Evolutionary conservation across 2,888 invertebrate species (phyloP).

Genomic region (Cephus pulcher): DNA sequence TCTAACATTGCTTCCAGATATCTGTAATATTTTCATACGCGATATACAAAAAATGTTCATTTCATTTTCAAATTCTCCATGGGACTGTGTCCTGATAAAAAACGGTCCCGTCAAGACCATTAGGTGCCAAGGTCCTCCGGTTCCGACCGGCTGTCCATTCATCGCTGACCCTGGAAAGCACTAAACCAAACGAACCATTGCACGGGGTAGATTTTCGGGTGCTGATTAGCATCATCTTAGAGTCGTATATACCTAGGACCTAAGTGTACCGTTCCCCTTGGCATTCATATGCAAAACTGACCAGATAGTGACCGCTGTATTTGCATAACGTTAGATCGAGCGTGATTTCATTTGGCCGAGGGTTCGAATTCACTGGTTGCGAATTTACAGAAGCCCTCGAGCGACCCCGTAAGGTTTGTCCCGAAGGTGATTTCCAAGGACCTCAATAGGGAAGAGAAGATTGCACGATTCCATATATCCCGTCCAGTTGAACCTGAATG

Average conservation of each 20-base stretch:
- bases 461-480: background rate
- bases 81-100: background rate
- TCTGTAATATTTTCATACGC: background rate
- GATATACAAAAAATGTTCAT: background rate
- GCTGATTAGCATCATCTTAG: constrained; percentile 63
- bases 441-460: background rate
- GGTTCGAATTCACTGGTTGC: constrained; percentile 1
- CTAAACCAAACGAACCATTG: constrained; percentile 60
- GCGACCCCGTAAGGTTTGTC: background rate
- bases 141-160: background rate
- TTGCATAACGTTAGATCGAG: constrained; percentile 66
- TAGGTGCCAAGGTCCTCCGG: background rate
- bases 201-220: constrained; percentile 36
- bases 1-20: background rate
- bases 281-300: constrained; percentile 65
- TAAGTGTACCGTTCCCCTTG: constrained; percentile 36
- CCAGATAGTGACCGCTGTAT: constrained; percentile 60
- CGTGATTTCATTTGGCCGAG: constrained; percentile 59
- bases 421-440: background rate
- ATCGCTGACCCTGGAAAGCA: constrained; percentile 37
- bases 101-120: background rate
- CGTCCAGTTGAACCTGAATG: background rate
- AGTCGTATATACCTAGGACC: constrained; percentile 34
- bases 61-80: background rate
- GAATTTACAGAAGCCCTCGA: background rate